Conservation (phyloP, 64 coral and sea anemone genomes). For the Stichodactyla helianthus region DNA sequence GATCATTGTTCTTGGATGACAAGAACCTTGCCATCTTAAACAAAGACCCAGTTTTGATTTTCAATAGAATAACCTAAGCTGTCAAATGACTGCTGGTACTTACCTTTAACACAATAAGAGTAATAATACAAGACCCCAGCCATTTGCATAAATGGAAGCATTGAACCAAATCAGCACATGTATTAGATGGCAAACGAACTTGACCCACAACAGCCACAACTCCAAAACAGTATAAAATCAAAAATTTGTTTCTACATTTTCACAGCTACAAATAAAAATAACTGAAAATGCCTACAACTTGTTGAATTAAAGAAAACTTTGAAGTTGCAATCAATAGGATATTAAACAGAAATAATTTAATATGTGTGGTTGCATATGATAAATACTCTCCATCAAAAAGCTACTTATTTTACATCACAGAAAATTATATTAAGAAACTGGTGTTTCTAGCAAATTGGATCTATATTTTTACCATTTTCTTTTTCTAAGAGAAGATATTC, state of each 20-base stretch:
- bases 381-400: constrained; percentile 5
- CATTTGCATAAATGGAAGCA: background rate
- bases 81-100: constrained; percentile 14
- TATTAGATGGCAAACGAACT: background rate
- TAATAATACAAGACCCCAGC: background rate
- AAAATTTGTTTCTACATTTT: background rate
- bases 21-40: background rate
- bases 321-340: background rate
- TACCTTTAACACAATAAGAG: constrained; percentile 5
- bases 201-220: background rate
- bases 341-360: constrained; percentile 1
- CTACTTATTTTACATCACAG: background rate
- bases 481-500: background rate
- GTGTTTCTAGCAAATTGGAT: background rate
- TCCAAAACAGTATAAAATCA: background rate
- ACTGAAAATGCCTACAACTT: background rate
- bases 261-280: background rate
- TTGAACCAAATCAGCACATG: constrained; percentile 15
- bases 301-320: background rate
- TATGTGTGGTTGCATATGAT: background rate
- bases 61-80: constrained; percentile 1
- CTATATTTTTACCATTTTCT: background rate
- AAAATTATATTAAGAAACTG: background rate
- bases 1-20: background rate
- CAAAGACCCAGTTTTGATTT: background rate